phyloP scores from a whole-genome alignment of 37 sponge, comb jelly and placozoan species.

The Spongilla lacustris region DNA sequence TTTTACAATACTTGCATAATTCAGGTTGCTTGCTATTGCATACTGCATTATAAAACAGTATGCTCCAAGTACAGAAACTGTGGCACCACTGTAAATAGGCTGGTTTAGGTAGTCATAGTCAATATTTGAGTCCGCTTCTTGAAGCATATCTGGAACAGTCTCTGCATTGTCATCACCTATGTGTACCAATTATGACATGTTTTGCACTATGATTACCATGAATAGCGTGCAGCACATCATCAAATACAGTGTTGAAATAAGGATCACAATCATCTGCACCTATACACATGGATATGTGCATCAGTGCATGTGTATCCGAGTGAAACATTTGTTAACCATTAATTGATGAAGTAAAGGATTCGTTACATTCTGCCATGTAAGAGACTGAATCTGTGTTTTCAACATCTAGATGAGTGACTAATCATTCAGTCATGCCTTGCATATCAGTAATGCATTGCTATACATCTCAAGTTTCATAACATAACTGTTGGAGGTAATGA shows the following conservation, averaged over 20 bases:
- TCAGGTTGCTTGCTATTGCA: not conserved
- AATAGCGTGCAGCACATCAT: not conserved
- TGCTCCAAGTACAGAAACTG: not conserved
- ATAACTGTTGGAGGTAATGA: no score
- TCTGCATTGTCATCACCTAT: not conserved
- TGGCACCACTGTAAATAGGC: slow-evolving; percentile 1
- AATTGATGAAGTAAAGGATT: no score
- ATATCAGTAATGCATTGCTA: no score
- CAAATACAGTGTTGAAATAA: not conserved
- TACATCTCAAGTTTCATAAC: no score
- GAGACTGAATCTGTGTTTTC: no score
- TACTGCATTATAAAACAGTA: not conserved
- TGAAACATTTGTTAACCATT: no score
- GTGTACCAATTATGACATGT: not conserved
- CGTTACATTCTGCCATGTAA: no score
- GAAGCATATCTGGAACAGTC: not conserved
- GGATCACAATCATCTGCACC: slow-evolving; percentile 1
- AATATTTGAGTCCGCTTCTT: not conserved
- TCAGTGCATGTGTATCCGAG: no score
- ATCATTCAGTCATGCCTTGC: no score
- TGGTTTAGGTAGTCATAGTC: slow-evolving; percentile 1
- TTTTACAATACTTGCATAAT: not conserved
- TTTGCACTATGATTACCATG: not conserved
- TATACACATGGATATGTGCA: not conserved
- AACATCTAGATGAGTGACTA: no score